phyloP scores from a whole-genome alignment of 2,888 invertebrate genomes.

The Mythimna albipuncta region DNA sequence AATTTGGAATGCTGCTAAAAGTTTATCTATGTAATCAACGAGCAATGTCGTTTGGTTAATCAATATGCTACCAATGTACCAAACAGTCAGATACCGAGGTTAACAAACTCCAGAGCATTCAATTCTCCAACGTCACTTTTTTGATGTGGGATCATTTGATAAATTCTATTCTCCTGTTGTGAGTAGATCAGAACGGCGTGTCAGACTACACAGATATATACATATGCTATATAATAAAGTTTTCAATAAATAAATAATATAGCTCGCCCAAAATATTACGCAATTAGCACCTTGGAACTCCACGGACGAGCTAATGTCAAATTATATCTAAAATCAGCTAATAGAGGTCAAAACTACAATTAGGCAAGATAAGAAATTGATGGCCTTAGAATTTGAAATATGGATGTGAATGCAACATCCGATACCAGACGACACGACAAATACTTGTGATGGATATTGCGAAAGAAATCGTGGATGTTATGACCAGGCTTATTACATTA shows the following conservation, averaged over 20 bases:
- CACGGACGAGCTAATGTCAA: slow-evolving; percentile 6
- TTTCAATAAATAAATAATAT: not conserved
- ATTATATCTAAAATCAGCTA: slow-evolving; percentile 9
- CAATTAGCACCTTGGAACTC: not conserved
- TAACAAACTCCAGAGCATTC: slow-evolving; percentile 25
- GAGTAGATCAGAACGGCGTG: too few relatives aligned
- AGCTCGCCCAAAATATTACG: slow-evolving; percentile 19
- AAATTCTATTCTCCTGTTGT: too few relatives aligned
- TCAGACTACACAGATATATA: too few relatives aligned
- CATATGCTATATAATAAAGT: too few relatives aligned
- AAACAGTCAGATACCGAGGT: slow-evolving; percentile 6
- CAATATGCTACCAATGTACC: slow-evolving; percentile 6
- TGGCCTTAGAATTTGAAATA: slow-evolving; percentile 47
- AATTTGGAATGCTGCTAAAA: not conserved
- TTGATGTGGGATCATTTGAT: too few relatives aligned
- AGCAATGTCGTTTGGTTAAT: slow-evolving; percentile 9
- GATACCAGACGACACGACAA: slow-evolving; percentile 49
- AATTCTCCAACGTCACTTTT: not conserved
- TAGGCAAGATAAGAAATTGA: slow-evolving; percentile 30
- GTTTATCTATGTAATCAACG: too few relatives aligned
- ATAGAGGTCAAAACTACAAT: slow-evolving; percentile 44
- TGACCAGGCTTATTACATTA: slow-evolving; percentile 61
- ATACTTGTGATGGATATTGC: slow-evolving; percentile 62
- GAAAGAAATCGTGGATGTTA: slow-evolving; percentile 56
- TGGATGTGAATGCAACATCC: slow-evolving; percentile 57